Base-by-base conservation (phyloP, 1,140 invertebrate species). In the Pogonus chalceus region DNA sequence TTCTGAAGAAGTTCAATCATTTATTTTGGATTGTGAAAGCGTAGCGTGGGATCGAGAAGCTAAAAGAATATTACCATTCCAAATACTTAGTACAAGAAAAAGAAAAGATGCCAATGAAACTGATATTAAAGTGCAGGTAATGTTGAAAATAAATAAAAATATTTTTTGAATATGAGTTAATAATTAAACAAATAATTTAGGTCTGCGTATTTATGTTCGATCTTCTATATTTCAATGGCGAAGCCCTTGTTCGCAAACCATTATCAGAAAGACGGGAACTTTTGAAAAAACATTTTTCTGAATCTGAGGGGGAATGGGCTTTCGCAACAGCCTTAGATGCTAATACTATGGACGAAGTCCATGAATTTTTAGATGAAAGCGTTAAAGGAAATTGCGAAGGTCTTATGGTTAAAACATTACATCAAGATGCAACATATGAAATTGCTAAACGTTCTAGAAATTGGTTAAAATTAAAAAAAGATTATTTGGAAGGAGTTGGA, bases 401-500 rank as follows among this genome's bases (percentile, higher is more conserved):
- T 10, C 74, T 99, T 7, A 99, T 99, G 96, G 90, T 99, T 0
- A 99, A 99, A 75, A 94, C 94, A 0, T 72, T 99, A 26, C 84
- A 92, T 62, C 81, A 85, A 54, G 87, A 96, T 64, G 91, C 96
- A 0, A 91, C 90, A 0, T 99, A 99, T 73, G 96, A 99, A 77
- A 98, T 99, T 62, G 95, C 96, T 0, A 95, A 96, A 68, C 75
- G 97, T 37, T 98, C 95, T 0, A 82, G 88, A 56, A 98, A 98
- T 72, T 98, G 96, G 96, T 73, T 98, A 1, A 98, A 98, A 79
- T 68, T 98, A 43, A 98, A 99, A 69, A 98, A 98, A 69, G 95
- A 98, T 77, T 98, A 98, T 74, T 73, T 98, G 53, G 92, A 97
- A 23, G 92, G 92, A 43, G 85, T 92, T 14, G 93, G 94, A 0